phyloP scores from a whole-genome alignment of 2,113 vertebrate genomes.

The Phyllopteryx taeniolatus region DNA sequence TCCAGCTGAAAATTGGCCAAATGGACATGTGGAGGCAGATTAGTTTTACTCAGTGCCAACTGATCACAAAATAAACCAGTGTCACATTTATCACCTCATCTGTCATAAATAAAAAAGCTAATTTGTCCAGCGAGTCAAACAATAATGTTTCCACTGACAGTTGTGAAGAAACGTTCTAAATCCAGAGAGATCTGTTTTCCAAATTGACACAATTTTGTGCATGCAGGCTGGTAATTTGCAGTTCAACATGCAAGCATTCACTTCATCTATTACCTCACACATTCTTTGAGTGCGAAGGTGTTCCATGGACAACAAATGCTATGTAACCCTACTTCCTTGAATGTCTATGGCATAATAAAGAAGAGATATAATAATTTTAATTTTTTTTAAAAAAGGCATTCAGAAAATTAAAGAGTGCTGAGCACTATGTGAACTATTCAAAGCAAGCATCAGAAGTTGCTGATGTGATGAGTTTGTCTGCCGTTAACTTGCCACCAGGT shows the following conservation, averaged over 20 bases:
- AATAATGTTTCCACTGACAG: neutral
- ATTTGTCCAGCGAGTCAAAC: neutral
- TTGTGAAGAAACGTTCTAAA: neutral
- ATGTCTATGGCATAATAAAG: neutral
- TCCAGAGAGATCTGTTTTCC: neutral
- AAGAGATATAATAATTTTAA: neutral
- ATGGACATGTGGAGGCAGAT: neutral
- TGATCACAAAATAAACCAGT: neutral
- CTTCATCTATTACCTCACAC: conserved; percentile 7
- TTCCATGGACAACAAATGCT: neutral
- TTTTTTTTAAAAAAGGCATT: too few species aligned
- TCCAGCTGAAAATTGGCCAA: too few species aligned
- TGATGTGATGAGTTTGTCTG: neutral
- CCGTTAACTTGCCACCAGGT: conserved; percentile 65
- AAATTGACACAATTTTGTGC: conserved; percentile 17
- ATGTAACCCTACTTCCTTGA: neutral
- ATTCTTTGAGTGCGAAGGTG: conserved; percentile 13
- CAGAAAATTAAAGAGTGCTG: neutral
- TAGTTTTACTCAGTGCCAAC: neutral
- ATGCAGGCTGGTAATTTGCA: conserved; percentile 15
- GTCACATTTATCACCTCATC: neutral
- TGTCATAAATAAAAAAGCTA: neutral
- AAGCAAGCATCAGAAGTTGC: neutral
- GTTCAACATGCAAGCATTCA: conserved; percentile 24
- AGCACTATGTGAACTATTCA: neutral